Percentiles rank a stretch among this genome's conserved stretches.
These are phyloP conservation scores for Lagocephalus sceleratus DNA, from an alignment of 2,797 vertebrate genomes.

Conservation along the genomic window DNA sequence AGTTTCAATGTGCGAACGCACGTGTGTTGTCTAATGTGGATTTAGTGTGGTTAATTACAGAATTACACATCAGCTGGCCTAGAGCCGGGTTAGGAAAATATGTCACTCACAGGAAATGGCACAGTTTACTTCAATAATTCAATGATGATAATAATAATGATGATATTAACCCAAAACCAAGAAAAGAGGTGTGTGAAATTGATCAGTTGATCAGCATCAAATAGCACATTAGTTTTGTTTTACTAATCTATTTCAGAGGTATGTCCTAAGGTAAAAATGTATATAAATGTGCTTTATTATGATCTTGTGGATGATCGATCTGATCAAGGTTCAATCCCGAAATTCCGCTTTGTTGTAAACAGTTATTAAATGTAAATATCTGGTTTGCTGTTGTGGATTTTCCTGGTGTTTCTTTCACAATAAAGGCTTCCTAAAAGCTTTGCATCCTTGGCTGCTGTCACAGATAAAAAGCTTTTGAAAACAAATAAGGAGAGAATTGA, in stretches of 20 bases:
- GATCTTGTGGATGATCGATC: no score
- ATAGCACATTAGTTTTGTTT: no score
- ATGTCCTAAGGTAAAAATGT: no score
- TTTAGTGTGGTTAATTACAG: background rate
- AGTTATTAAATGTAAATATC: background rate
- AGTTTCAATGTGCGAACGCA: slow-evolving; percentile 1
- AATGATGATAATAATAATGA: no score
- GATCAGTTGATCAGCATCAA: no score
- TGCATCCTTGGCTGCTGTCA: slow-evolving; percentile 21
- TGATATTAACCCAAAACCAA: no score
- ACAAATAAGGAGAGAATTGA: slow-evolving; percentile 11
- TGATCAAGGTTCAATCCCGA: no score
- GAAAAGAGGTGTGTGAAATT: no score
- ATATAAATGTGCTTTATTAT: no score
- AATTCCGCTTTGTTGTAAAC: background rate
- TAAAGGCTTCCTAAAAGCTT: slow-evolving; percentile 11
- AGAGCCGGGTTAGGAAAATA: background rate
- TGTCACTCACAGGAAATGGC: no score
- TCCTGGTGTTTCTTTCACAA: slow-evolving; percentile 6
- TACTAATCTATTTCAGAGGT: no score
- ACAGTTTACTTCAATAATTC: no score
- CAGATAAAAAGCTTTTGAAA: slow-evolving; percentile 51
- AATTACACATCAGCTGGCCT: slow-evolving; percentile 6
- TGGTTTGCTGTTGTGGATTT: slow-evolving; percentile 8
- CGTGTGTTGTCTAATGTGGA: background rate